Evolutionary conservation across 2,888 invertebrate species (phyloP).

Genomic region (Phaonia tiefii): DNA sequence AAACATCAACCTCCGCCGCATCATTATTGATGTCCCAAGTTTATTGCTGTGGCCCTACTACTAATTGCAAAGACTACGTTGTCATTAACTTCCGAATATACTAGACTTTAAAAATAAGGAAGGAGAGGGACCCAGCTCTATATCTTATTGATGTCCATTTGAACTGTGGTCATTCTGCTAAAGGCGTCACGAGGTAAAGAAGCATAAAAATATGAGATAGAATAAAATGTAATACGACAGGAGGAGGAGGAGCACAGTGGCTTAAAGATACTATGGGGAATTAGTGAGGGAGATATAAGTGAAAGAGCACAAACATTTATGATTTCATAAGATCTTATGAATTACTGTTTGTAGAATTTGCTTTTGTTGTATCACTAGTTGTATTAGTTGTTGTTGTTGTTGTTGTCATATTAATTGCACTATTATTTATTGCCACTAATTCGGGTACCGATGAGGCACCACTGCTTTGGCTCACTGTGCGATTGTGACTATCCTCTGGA

Average conservation of each 20-base stretch:
- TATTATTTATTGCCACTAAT: slow-evolving; percentile 71
- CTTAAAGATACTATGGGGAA: not conserved
- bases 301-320: not conserved
- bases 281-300: not conserved
- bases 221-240: not conserved
- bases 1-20: not conserved
- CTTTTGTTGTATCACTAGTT: slow-evolving; percentile 41
- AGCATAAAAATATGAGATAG: not conserved
- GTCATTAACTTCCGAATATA: not conserved
- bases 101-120: slow-evolving; percentile 25
- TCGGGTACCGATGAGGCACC: slow-evolving; percentile 76
- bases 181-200: slow-evolving; percentile 2
- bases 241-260: slow-evolving; percentile 1
- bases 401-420: slow-evolving; percentile 70
- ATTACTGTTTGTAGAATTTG: slow-evolving; percentile 28
- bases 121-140: not conserved
- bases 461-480: slow-evolving; percentile 84
- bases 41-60: slow-evolving; percentile 27
- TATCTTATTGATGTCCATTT: not conserved
- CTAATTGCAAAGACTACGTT: not conserved
- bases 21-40: slow-evolving; percentile 28
- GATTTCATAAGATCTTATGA: slow-evolving; percentile 51
- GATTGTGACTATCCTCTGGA: slow-evolving; percentile 81
- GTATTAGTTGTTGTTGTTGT: slow-evolving; percentile 34
- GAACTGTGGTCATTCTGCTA: not conserved